Evolutionary conservation across 2,888 invertebrate genomes (phyloP).

Genomic region (Operophtera brumata): DNA sequence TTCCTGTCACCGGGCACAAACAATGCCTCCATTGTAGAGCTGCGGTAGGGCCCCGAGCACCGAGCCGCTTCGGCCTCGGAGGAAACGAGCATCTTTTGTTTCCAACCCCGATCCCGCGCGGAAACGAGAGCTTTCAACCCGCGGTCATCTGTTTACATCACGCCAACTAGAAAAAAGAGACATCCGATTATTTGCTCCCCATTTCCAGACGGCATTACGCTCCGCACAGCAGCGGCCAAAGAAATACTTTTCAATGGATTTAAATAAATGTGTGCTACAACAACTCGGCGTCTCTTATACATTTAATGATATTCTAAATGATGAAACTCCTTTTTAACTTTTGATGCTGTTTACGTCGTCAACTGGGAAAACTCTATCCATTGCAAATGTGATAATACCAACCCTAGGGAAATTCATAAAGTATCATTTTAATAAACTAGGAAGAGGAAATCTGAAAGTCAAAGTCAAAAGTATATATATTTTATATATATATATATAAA

Average conservation of each 20-base stretch:
- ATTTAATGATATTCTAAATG: background rate
- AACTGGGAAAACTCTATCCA: background rate
- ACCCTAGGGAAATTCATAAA: too few species aligned
- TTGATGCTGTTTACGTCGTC: background rate
- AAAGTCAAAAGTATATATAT: too few species aligned
- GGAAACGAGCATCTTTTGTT: constrained; percentile 81
- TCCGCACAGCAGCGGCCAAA: constrained; percentile 5
- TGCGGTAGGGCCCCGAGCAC: constrained; percentile 40
- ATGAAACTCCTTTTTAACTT: constrained; percentile 1
- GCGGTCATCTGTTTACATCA: constrained; percentile 77
- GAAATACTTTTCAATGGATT: constrained; percentile 25
- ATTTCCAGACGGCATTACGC: constrained; percentile 21
- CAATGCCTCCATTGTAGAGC: constrained; percentile 74
- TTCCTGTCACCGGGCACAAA: constrained; percentile 80
- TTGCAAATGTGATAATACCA: constrained; percentile 4
- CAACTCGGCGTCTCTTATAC: background rate
- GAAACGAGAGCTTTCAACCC: constrained; percentile 73
- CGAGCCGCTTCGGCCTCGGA: constrained; percentile 53
- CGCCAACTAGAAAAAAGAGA: constrained; percentile 61
- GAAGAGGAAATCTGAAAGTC: too few species aligned
- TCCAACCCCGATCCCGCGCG: constrained; percentile 60
- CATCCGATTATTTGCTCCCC: constrained; percentile 54
- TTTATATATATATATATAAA: too few species aligned
- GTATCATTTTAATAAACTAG: too few species aligned
- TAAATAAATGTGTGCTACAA: constrained; percentile 15